These are phyloP conservation scores for Synanthedon formicaeformis DNA, from an alignment of 2,888 invertebrate genomes.

Conservation along the genomic window DNA sequence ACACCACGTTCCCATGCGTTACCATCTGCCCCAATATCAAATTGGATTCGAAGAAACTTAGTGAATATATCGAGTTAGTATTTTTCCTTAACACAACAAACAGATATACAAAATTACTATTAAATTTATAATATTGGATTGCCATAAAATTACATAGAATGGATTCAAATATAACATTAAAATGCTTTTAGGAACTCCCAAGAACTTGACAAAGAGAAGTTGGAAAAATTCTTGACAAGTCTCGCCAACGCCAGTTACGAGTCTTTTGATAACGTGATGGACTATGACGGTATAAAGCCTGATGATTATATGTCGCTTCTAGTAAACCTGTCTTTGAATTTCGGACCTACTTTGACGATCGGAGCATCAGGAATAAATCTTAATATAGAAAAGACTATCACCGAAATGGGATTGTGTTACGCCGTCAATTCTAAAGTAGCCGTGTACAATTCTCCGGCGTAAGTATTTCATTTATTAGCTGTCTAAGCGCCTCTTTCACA, in stretches of 20 bases:
- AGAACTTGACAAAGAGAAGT: slow-evolving; percentile 56
- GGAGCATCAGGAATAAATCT: slow-evolving; percentile 65
- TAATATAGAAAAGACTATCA: slow-evolving; percentile 70
- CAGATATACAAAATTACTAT: too few relatives aligned
- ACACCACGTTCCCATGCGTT: slow-evolving; percentile 76
- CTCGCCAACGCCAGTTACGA: slow-evolving; percentile 72
- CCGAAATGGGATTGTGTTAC: slow-evolving; percentile 79
- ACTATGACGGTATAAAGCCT: slow-evolving; percentile 67
- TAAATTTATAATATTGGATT: slow-evolving; percentile 17
- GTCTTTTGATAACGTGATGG: slow-evolving; percentile 69
- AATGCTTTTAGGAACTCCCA: slow-evolving; percentile 25
- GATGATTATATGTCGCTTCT: slow-evolving; percentile 70
- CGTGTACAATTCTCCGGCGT: slow-evolving; percentile 69
- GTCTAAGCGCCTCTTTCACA: too few relatives aligned
- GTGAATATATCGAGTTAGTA: slow-evolving; percentile 60
- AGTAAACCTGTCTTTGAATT: slow-evolving; percentile 57
- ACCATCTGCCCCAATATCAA: slow-evolving; percentile 75
- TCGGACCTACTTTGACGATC: slow-evolving; percentile 64
- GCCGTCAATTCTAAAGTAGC: slow-evolving; percentile 76
- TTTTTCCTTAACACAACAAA: background rate
- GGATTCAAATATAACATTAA: too few relatives aligned
- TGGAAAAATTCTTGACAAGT: slow-evolving; percentile 67
- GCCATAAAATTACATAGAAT: too few relatives aligned
- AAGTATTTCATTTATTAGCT: slow-evolving; percentile 22
- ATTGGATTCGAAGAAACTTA: slow-evolving; percentile 66